Conservation (phyloP, 1,140 invertebrate species). For the Augochlora pura region DNA sequence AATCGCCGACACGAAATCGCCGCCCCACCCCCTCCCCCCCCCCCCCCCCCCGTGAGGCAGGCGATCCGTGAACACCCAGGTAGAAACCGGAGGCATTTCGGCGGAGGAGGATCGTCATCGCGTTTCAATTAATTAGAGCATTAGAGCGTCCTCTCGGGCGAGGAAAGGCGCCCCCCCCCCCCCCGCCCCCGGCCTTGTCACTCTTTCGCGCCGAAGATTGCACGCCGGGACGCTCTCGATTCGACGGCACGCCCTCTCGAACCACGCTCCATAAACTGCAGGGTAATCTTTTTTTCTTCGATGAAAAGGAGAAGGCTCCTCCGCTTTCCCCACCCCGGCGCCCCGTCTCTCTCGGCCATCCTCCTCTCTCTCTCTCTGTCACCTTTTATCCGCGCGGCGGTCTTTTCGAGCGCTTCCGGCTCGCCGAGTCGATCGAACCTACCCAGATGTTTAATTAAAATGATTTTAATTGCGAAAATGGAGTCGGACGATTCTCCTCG, state of each 20-base stretch:
- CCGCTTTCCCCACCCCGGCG: background rate
- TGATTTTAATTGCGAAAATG: slow-evolving; percentile 45
- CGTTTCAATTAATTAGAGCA: slow-evolving; percentile 17
- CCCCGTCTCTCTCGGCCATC: background rate
- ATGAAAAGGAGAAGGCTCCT: slow-evolving; percentile 21
- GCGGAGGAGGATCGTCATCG: background rate
- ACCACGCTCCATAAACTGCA: slow-evolving; percentile 34
- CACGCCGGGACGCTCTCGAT: slow-evolving; percentile 5
- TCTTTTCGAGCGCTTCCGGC: background rate
- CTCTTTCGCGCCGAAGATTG: slow-evolving; percentile 1
- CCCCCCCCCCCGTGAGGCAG: too few species aligned
- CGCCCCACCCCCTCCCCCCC: too few species aligned
- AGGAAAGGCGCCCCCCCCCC: background rate
- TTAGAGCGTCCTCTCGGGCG: background rate
- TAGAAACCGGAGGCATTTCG: too few species aligned
- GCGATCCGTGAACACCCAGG: too few species aligned
- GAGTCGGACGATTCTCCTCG: background rate
- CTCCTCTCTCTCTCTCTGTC: too few species aligned
- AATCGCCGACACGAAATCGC: too few species aligned
- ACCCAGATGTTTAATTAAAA: slow-evolving; percentile 44
- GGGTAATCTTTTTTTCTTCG: slow-evolving; percentile 44
- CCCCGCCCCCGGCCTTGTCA: background rate
- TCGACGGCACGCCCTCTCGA: slow-evolving; percentile 22
- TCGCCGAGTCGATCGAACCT: slow-evolving; percentile 28
- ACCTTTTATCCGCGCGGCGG: background rate